phyloP scores from a whole-genome alignment of 2,797 vertebrate genomes.

The Tadarida brasiliensis region DNA sequence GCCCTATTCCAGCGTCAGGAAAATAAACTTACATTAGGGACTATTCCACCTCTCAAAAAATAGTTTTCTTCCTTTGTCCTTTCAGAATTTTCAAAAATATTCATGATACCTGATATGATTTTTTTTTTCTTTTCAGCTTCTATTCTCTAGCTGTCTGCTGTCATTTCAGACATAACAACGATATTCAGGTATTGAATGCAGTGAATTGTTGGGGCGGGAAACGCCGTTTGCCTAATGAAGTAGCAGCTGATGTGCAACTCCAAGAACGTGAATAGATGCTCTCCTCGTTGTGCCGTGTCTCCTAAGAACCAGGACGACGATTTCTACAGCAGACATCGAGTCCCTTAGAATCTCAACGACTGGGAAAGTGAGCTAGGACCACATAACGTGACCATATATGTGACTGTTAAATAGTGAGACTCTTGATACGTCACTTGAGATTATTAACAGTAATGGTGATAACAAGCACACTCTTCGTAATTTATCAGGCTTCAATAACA shows the following conservation, averaged over 20 bases:
- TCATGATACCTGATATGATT: background rate
- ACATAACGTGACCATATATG: background rate
- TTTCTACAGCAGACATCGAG: background rate
- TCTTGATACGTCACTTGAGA: background rate
- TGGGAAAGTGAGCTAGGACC: background rate
- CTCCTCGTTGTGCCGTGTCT: background rate
- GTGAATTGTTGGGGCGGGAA: background rate
- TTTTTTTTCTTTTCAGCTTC: background rate
- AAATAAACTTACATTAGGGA: background rate
- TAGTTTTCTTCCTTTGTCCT: background rate
- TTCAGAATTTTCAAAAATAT: background rate
- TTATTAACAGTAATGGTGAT: constrained; percentile 55
- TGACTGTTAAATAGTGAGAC: background rate
- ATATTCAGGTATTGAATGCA: background rate
- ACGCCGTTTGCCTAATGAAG: background rate
- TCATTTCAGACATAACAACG: background rate
- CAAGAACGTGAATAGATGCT: rapidly evolving
- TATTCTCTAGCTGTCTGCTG: background rate
- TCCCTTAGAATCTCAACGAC: background rate
- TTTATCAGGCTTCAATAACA: constrained; percentile 49
- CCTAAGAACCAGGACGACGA: background rate
- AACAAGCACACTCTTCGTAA: constrained; percentile 51
- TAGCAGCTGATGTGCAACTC: background rate
- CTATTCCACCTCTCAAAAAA: background rate
- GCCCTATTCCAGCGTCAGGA: background rate